Evolutionary conservation across 2,888 invertebrate species (phyloP), one percentile per base, ranked within the genome.

Genomic region (Dysmachus trigonus): DNA sequence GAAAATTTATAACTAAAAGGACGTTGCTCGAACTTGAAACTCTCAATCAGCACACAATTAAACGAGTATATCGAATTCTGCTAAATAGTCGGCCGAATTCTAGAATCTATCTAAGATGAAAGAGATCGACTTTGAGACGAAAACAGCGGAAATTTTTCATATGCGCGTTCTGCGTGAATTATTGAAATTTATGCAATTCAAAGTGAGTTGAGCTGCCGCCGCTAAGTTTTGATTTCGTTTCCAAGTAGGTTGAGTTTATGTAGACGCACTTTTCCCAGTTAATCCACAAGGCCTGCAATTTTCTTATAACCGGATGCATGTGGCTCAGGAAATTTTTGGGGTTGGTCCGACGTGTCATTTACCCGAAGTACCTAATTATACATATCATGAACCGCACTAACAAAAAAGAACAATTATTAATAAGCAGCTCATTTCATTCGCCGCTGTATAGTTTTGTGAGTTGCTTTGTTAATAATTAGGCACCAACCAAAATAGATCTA

Each of bases 11-110:
- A 51, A 2, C 10, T 33, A 8, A 82, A 87, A 87, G 87, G 87
- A 87, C 87, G 87, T 87, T 87, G 72, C 51, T 62, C 84, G 87
- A 87, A 86, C 87, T 87, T 87, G 87, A 87, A 87, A 33, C 22
- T 62, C 15, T 82, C 82, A 51, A 51, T 47, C 31, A 81, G 15
- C 81, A 51, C 77, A 81, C 18, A 81, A 47, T 33, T 81, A 31
- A 30, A 27, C 5, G 10, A 77, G 41, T 81, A 51, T 53, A 15
- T 81, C n/a, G 15, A 13, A 18, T 53, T 33, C n/a, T 2, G n/a
- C 33, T 73, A 31, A n/a, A 73, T 73, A 31, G 31, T 5, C 73
- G 8, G 22, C 6, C 22, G 53, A 18, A 22, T 62, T 62, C 18
- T 62, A 22, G 3, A 41, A 41, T 13, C 15, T 41, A 10, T 41